Evolutionary conservation across 2,888 invertebrate genomes (phyloP), one percentile per base, ranked within the genome.

Genomic region (Megaustenia siamemsis): DNA sequence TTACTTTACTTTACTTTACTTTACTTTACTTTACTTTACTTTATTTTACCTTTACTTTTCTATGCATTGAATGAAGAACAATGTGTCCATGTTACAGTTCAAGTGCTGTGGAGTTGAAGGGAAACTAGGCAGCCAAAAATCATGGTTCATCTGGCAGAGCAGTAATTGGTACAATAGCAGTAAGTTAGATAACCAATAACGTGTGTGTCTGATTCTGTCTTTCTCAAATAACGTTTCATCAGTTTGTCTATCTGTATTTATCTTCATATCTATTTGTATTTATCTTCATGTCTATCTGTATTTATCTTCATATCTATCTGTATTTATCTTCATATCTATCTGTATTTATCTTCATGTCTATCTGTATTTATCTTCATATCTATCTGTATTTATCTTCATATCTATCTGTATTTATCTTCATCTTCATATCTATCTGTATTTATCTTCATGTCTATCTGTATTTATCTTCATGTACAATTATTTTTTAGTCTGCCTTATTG

Each of bases 101-200:
- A 69, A 80, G 38, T 80, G 80, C 32, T 80, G 80, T 49, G 80
- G 80, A 10, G 80, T 80, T 0, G 28, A 43, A 12, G 80, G 80
- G 1, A 35, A 24, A 0, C 38, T 69, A 8, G 32, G 18, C 45
- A 53, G 68, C n/a, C 15, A 32, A 15, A 68, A 21, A 15, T 80
- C 80, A 2, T 80, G 80, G 80, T 68, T 49, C 35, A 45, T 80
- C 32, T 80, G 80, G 80, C 80, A 80, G 69, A 38, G 24, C 3
- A 80, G 80, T 35, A 21, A 18, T 10, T 77, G 77, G 77, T 77
- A 49, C 45, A 77, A 53, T 12, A 28, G n/a, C n/a, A 12, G n/a
- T 38, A 15, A 40, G 40, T 8, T 40, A 35, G 68, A 40, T 69
- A 69, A 38, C 3, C 40, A 21, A 8, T 21, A 21, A 53, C 21